Percentiles rank a stretch among this genome's conserved stretches.
Evolutionary conservation across 1,140 invertebrate genomes (phyloP).

Genomic region (Papilio dardanus): DNA sequence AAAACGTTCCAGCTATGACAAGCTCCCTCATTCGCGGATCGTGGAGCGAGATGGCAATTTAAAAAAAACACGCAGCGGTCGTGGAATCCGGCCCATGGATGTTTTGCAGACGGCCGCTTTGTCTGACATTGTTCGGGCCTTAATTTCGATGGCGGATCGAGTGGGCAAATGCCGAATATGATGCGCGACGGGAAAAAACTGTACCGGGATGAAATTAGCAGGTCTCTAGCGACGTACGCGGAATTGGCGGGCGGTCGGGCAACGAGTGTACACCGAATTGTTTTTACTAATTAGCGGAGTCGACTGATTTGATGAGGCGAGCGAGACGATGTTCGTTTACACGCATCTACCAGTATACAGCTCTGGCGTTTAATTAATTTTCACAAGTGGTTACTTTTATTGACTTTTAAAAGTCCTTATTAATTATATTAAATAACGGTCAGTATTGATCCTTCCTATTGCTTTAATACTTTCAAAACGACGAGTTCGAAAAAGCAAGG

Average conservation of each 20-base stretch:
- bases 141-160: slow-evolving; percentile 79
- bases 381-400: background rate
- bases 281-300: slow-evolving; percentile 78
- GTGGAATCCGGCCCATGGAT: slow-evolving; percentile 75
- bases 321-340: slow-evolving; percentile 39
- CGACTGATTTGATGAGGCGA: slow-evolving; percentile 70
- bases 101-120: slow-evolving; percentile 81
- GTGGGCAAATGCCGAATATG: slow-evolving; percentile 81
- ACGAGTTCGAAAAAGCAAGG: background rate
- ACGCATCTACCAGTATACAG: slow-evolving; percentile 8
- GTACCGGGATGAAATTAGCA: slow-evolving; percentile 78
- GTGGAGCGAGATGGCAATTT: slow-evolving; percentile 68
- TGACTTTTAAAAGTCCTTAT: background rate
- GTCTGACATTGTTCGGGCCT: slow-evolving; percentile 80
- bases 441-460: background rate
- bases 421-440: background rate
- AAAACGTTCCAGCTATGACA: slow-evolving; percentile 80
- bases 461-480: background rate
- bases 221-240: slow-evolving; percentile 78
- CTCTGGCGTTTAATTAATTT: slow-evolving; percentile 28
- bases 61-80: slow-evolving; percentile 71
- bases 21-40: slow-evolving; percentile 77
- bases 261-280: slow-evolving; percentile 77
- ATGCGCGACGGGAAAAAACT: slow-evolving; percentile 79
- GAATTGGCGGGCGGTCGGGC: slow-evolving; percentile 80